phyloP scores from a whole-genome alignment of 1,140 invertebrate species.

The Drosophila arizonae region DNA sequence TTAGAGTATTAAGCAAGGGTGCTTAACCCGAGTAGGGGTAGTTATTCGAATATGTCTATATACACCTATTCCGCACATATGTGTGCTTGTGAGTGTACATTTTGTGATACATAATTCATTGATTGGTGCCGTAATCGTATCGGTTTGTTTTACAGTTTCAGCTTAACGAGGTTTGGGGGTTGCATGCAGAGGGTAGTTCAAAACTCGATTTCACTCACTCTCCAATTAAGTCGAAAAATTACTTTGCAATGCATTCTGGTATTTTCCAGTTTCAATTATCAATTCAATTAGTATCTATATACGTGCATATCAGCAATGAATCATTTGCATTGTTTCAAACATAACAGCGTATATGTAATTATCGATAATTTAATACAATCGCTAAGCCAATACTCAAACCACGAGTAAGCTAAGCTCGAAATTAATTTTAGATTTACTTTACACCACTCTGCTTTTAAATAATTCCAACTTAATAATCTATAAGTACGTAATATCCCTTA shows the following conservation, averaged over 20 bases:
- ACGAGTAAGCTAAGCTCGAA: not conserved
- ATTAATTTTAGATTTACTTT: too few species aligned
- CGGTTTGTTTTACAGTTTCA: conserved; percentile 24
- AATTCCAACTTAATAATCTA: too few species aligned
- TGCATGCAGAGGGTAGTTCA: conserved; percentile 33
- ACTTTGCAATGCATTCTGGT: conserved; percentile 2
- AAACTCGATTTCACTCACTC: not conserved
- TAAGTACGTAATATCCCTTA: too few species aligned
- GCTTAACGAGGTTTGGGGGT: not conserved
- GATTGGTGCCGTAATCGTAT: conserved; percentile 57
- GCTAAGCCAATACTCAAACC: not conserved
- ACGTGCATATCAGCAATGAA: not conserved
- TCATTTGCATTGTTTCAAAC: not conserved
- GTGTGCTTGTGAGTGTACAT: too few species aligned
- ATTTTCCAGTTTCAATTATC: conserved; percentile 2
- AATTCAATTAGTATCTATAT: not conserved
- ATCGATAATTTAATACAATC: not conserved
- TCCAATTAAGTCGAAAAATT: conserved; percentile 5
- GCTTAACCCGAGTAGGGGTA: conserved; percentile 41
- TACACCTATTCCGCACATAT: conserved; percentile 1
- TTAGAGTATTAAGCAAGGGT: not conserved
- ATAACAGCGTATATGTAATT: not conserved
- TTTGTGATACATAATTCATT: conserved; percentile 60
- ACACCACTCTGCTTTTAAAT: too few species aligned
- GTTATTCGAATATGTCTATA: conserved; percentile 12